These are phyloP conservation scores for Digitonthophagus gazella DNA, from an alignment of 2,888 invertebrate species.

Conservation along the genomic window DNA sequence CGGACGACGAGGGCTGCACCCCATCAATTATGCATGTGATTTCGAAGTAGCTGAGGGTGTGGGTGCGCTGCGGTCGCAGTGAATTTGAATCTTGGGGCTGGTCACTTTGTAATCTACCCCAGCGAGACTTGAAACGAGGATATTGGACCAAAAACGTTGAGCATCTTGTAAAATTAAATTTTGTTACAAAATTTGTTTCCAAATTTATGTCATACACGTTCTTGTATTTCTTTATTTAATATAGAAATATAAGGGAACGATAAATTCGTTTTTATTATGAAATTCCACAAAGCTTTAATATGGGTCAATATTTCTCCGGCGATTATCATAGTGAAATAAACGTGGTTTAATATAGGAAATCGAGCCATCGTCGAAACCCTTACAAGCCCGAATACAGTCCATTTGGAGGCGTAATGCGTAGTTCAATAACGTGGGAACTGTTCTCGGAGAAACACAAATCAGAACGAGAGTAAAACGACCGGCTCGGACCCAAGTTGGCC, in stretches of 20 bases:
- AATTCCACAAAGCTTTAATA: background rate
- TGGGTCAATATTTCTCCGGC: background rate
- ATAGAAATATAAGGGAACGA: background rate
- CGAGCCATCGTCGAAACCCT: background rate
- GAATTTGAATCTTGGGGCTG: background rate
- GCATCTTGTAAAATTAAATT: background rate
- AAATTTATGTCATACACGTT: background rate
- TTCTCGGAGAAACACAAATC: background rate
- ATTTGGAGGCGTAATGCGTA: background rate
- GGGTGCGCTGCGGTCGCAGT: background rate
- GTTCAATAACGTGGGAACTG: background rate
- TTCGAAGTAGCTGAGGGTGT: background rate
- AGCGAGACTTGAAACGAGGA: background rate
- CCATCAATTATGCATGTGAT: background rate
- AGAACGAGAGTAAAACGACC: background rate
- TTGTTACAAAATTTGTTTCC: no score
- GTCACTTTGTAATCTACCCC: background rate
- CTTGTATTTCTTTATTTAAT: background rate
- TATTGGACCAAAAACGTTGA: background rate
- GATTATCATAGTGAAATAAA: background rate
- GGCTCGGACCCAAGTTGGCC: background rate
- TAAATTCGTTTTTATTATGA: background rate
- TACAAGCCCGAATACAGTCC: background rate
- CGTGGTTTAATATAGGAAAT: background rate
- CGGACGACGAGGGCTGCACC: conserved; percentile 5